phyloP scores from a whole-genome alignment of 2,797 vertebrate species.

The Alosa sapidissima region DNA sequence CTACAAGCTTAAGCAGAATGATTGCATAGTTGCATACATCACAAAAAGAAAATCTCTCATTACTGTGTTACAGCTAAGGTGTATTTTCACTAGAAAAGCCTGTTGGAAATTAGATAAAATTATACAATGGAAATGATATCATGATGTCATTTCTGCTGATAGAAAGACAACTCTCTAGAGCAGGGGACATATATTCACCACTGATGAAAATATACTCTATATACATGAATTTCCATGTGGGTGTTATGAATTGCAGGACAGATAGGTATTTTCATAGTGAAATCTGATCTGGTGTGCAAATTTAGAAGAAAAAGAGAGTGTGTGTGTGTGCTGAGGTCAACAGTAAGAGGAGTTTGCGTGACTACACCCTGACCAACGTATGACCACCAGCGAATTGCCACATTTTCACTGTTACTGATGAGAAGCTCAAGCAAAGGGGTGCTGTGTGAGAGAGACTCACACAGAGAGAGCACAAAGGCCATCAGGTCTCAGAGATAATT shows the following conservation, averaged over 20 bases:
- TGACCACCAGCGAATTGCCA: not conserved
- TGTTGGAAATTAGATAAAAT: not conserved
- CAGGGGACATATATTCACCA: not conserved
- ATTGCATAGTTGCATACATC: not conserved
- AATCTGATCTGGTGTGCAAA: not conserved
- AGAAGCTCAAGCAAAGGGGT: not conserved
- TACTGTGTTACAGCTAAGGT: not conserved
- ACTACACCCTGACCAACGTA: not conserved
- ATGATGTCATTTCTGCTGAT: not conserved
- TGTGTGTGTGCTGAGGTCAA: not conserved
- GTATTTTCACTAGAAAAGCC: not conserved
- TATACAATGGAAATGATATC: not conserved
- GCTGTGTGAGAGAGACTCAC: not conserved
- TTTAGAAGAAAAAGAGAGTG: not conserved
- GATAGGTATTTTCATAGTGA: not conserved
- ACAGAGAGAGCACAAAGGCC: not conserved
- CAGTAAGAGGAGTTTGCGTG: not conserved
- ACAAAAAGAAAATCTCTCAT: constrained; percentile 3
- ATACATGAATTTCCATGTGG: too few species aligned
- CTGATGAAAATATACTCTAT: not conserved
- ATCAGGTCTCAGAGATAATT: not conserved
- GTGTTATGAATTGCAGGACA: not conserved
- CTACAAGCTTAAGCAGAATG: constrained; percentile 10
- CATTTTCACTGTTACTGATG: not conserved
- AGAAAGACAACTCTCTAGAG: not conserved